Base-by-base conservation (phyloP, 1,140 invertebrate genomes). In the Leptestheria dahalacensis region DNA sequence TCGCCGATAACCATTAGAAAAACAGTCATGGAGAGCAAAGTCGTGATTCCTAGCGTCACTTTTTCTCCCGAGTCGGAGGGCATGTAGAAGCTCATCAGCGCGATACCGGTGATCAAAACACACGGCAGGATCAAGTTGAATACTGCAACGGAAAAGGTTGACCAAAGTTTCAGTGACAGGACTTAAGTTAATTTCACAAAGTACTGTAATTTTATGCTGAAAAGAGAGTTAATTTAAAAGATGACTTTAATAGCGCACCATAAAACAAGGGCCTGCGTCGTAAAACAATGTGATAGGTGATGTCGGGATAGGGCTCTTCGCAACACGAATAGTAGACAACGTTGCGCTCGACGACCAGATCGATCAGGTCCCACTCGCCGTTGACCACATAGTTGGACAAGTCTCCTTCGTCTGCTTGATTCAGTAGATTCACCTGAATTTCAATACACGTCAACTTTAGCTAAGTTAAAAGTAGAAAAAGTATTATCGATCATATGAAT, bases 1-100 rank as follows among this genome's bases (percentile, higher is more conserved):
- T 81, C 79, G 3, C 78, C 77, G 25, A 81, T 79, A 48, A 81
- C 72, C 79, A 81, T 81, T 10, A 81, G 68, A 64, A 82, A 82
- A 12, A 81, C 79, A 26, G 79, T 81, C 72, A 81, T 81, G 25
- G 78, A 79, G 18, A 81, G 72, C 0, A 81, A 70, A 0, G 79
- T 80, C 11, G 79, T 81, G 55, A 81, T 81, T 50, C 79, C 77
- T 33, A 75, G 64, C 1, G 71, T 72, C 1, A 75, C 73, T 63
- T 72, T 72, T 64, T 72, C 70, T 15, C 79, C 78, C 11, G 74
- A 75, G 63, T 80, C 78, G 1, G 78, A 77, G 28, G 78, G 78
- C 62, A 80, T 71, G 68, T 77, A 79, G 66, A 80, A 80, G 47
- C 77, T 77, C 24, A 80, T 66, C 23, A 79, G 66, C 1, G 77